Evolutionary conservation across 1,140 invertebrate species (phyloP), one percentile per base, ranked within the genome.

Genomic region (Drosophila gunungcola): DNA sequence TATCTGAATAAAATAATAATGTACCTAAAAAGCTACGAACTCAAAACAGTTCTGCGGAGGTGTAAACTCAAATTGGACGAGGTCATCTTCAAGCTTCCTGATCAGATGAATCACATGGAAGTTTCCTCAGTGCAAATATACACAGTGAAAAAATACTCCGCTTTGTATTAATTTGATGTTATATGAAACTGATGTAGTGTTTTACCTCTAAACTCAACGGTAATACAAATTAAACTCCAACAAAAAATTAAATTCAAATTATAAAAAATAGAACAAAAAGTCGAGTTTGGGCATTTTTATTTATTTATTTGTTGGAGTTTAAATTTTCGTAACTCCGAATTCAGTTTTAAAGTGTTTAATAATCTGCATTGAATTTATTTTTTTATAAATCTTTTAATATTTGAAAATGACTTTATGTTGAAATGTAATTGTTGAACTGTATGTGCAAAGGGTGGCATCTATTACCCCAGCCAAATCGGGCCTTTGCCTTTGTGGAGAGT

Each of bases 81-180:
- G 21, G 9, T 6, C 32, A 52, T 21, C 9, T 11, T 32, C 25
- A 12, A 13, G 34, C 49, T 61, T 56, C 36, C 60, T 25, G 58
- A 42, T 56, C 51, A 55, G 36, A 62, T 61, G 58, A 61, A 54
- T 41, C 49, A 41, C 49, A 61, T 36, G 29, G 45, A 11, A 25
- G 27, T 16, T 16, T 13, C 7, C 13, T 10, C 11, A 6, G n/a
- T 29, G 46, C 46, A n/a, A 32, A 32, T 5, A 32, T 32, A 32
- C 29, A 4, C 29, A 4, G 29, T 7, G 29, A 32, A 32, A 32
- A 32, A 32, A 1, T 6, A 32, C 7, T 32, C 1, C 5, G 7
- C 29, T 32, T 5, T 6, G 4, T 32, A 32, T 6, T 32, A 5
- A 32, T 32, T 32, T 32, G 7, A 32, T 6, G 29, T 32, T 32